Conservation (phyloP, 2,797 vertebrate species). For the Coregonus ussuriensis region DNA sequence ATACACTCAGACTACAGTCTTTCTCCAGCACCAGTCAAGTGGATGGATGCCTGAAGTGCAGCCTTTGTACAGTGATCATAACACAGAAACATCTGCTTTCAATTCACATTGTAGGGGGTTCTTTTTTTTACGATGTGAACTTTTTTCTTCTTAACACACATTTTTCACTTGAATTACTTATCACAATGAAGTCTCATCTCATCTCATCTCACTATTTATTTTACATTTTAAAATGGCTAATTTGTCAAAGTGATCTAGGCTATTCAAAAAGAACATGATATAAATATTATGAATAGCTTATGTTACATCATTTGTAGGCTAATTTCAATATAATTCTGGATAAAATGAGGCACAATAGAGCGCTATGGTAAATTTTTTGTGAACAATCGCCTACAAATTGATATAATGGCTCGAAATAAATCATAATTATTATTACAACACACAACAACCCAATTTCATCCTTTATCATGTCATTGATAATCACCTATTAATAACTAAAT, state of each 20-base stretch:
- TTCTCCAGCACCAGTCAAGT: slow-evolving; percentile 12
- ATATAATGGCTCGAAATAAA: background rate
- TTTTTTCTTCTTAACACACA: slow-evolving; percentile 10
- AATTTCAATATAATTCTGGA: background rate
- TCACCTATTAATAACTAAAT: slow-evolving; percentile 2
- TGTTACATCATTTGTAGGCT: background rate
- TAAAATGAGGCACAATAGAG: background rate
- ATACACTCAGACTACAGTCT: background rate
- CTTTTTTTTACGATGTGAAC: slow-evolving; percentile 2
- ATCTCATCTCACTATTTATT: background rate
- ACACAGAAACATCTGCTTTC: slow-evolving; percentile 43
- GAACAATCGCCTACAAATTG: background rate
- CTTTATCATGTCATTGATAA: background rate
- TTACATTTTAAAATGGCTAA: background rate
- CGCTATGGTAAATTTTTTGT: background rate
- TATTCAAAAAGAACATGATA: background rate
- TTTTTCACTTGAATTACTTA: background rate
- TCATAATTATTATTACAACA: background rate
- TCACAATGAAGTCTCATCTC: background rate
- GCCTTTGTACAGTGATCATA: slow-evolving; percentile 2
- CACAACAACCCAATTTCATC: background rate
- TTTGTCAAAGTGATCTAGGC: background rate
- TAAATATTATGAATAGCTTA: background rate
- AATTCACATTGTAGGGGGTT: slow-evolving; percentile 35
- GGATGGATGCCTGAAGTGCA: background rate